Conservation (phyloP, 2,113 vertebrate species). For the Mellivora capensis region DNA sequence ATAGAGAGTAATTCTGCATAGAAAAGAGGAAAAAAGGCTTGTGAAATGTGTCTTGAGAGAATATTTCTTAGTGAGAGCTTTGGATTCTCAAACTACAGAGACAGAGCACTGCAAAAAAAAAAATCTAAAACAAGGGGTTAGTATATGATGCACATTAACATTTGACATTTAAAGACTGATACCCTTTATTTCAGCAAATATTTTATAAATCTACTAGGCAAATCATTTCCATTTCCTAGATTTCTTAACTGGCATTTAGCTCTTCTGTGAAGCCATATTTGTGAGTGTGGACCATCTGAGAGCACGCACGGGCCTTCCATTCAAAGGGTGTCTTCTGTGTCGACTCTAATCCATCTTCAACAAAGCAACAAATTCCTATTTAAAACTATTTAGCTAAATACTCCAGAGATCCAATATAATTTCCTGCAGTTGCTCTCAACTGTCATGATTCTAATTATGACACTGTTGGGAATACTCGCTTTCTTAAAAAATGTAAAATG, state of each 20-base stretch:
- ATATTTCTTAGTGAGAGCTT: not conserved
- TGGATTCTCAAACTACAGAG: conserved; percentile 1
- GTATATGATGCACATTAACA: not conserved
- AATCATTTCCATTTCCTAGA: conserved; percentile 44
- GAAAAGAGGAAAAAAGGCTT: not conserved
- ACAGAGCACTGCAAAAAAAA: not conserved
- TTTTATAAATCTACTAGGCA: not conserved
- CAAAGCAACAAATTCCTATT: conserved; percentile 68
- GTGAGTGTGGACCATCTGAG: not conserved
- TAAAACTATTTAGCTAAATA: conserved; percentile 74
- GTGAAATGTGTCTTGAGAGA: not conserved
- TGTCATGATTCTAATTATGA: conserved; percentile 76
- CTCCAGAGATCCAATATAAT: conserved; percentile 63
- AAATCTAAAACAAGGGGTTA: not conserved
- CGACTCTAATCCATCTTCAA: conserved; percentile 40
- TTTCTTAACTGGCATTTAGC: conserved; percentile 34
- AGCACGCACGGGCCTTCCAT: not conserved
- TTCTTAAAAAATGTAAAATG: conserved; percentile 77
- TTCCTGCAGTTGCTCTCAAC: conserved; percentile 63
- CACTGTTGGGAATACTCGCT: conserved; percentile 75
- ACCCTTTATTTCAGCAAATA: conserved; percentile 50
- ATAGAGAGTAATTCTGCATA: not conserved
- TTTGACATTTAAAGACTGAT: conserved; percentile 66
- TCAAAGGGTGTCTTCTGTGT: conserved; percentile 23
- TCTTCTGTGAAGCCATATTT: not conserved